These are phyloP conservation scores for Pyrrhosoma nymphula DNA, from an alignment of 2,888 invertebrate genomes.

Conservation along the genomic window DNA sequence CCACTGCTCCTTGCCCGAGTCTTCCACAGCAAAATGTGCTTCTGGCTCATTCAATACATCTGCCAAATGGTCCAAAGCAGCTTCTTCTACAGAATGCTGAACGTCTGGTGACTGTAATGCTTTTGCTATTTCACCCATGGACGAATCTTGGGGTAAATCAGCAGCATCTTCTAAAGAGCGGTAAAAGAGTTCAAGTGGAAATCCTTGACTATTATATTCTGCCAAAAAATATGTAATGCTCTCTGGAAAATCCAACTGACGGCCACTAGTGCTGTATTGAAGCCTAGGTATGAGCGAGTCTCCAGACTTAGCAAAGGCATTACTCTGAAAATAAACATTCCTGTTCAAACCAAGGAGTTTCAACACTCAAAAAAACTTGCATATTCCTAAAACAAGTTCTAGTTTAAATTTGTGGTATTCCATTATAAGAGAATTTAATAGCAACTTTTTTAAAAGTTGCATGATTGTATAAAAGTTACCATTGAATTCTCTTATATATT, in stretches of 20 bases:
- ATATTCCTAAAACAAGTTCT: too few species aligned
- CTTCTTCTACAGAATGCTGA: slow-evolving; percentile 41
- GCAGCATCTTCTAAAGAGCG: slow-evolving; percentile 16
- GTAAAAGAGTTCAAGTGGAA: slow-evolving; percentile 33
- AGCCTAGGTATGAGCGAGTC: not conserved
- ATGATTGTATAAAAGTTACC: too few species aligned
- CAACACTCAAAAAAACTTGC: not conserved
- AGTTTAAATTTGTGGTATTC: too few species aligned
- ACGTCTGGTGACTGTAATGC: not conserved
- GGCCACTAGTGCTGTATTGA: slow-evolving; percentile 34
- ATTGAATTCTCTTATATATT: too few species aligned
- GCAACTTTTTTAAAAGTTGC: too few species aligned
- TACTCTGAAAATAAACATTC: slow-evolving; percentile 15
- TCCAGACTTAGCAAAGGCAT: not conserved
- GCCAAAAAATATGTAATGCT: slow-evolving; percentile 45
- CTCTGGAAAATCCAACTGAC: slow-evolving; percentile 50
- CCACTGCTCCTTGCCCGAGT: slow-evolving; percentile 30
- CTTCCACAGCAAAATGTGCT: slow-evolving; percentile 32
- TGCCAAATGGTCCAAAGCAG: slow-evolving; percentile 43
- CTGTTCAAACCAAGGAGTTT: not conserved
- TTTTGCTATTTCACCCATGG: slow-evolving; percentile 8
- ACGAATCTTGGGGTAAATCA: not conserved
- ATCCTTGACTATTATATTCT: slow-evolving; percentile 39
- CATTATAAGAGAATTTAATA: too few species aligned
- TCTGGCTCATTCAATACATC: slow-evolving; percentile 56